Evolutionary conservation across 2,888 invertebrate species (phyloP).

Genomic region (Phytoseiulus persimilis): DNA sequence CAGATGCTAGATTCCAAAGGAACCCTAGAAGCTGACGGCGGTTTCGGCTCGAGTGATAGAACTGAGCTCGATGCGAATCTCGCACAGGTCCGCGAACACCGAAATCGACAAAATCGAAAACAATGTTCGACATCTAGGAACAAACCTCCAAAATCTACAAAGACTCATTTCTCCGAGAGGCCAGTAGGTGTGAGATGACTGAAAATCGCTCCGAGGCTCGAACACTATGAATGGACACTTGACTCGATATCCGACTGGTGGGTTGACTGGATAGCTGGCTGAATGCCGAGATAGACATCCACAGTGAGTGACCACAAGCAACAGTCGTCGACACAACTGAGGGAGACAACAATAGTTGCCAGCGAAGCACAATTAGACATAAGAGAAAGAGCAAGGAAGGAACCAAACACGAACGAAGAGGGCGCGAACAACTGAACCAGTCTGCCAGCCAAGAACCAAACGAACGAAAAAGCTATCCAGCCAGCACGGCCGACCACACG

Average conservation of each 20-base stretch:
- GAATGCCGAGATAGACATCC: background rate
- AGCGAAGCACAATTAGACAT: background rate
- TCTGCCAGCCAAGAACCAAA: background rate
- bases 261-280: background rate
- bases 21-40: too few relatives aligned
- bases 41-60: too few relatives aligned
- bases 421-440: background rate
- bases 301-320: background rate
- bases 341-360: background rate
- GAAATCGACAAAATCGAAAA: background rate
- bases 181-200: background rate
- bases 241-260: background rate
- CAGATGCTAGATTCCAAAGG: too few relatives aligned
- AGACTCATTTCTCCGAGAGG: background rate
- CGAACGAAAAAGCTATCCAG: background rate
- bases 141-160: background rate
- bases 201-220: background rate
- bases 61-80: too few relatives aligned
- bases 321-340: background rate
- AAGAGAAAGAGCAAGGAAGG: background rate
- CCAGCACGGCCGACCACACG: background rate
- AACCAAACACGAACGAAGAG: background rate
- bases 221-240: background rate
- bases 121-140: background rate
- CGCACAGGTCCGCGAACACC: too few relatives aligned